Base-by-base conservation (phyloP, 30 jellyfish, hydroid and myxozoan genomes). In the Calvadosia cruxmelitensis region DNA sequence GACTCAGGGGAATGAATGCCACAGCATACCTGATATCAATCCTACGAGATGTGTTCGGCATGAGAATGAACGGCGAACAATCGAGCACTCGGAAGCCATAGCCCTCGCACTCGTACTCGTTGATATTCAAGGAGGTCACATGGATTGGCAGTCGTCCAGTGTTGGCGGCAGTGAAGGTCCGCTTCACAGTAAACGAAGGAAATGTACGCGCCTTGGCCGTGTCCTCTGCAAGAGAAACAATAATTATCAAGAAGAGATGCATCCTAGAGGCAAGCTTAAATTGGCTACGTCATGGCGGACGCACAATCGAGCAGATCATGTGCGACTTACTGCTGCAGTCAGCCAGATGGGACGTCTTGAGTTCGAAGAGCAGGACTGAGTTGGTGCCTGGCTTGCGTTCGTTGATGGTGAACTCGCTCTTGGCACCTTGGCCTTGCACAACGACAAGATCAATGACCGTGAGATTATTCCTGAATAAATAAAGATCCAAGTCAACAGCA, bases 181-280 rank as follows among this genome's bases (percentile, higher is more conserved):
- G 69, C 69, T 91, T 91, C 70, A 91, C 99, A 29, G 99, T 91
- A 76, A 91, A 91, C 1, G 99, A 91, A 3, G 99, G 99, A 74
- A 69, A 91, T 36, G 84, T 84, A 20, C 99, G 84, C 20, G 99
- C 99, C 69, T 80, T 91, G 20, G 99, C 88, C 25, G 99, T 91
- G 23, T 95, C 73, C 65, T 91, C 99, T 91, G 64, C 26, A 66
- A 65, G 24, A 42, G 33, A 31, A 1, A 71, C 26, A 20, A 13
- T n/a, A n/a, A n/a, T n/a, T n/a, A n/a, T n/a, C n/a, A n/a, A n/a
- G n/a, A n/a, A n/a, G n/a, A n/a, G n/a, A n/a, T n/a, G n/a, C n/a
- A n/a, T n/a, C n/a, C n/a, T n/a, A n/a, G n/a, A n/a, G n/a, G n/a
- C n/a, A n/a, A n/a, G n/a, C n/a, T n/a, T n/a, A n/a, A n/a, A n/a